These are phyloP conservation scores for Bugula neritina DNA, from an alignment of 2,888 invertebrate genomes.

Conservation along the genomic window DNA sequence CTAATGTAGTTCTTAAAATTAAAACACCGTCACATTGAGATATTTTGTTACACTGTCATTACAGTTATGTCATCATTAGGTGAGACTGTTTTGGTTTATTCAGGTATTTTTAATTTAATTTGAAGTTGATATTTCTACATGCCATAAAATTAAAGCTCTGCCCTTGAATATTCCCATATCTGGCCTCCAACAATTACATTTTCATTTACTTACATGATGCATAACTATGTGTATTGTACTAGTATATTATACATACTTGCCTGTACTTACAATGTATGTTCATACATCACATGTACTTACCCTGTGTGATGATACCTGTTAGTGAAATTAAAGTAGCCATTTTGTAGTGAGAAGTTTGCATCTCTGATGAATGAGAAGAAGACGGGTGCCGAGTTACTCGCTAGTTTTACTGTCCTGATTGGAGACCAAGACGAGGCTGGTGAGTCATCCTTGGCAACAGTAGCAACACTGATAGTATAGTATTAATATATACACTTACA, in stretches of 20 bases:
- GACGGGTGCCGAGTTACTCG: conserved; percentile 78
- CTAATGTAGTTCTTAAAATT: too few relatives aligned
- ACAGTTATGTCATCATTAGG: too few relatives aligned
- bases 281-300: too few relatives aligned
- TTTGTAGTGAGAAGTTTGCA: conserved; percentile 46
- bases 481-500: too few relatives aligned
- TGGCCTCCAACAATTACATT: not conserved
- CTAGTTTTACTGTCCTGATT: conserved; percentile 90
- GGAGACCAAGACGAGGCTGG: conserved; percentile 91
- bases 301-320: not conserved
- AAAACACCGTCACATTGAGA: too few relatives aligned
- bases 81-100: too few relatives aligned
- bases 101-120: too few relatives aligned
- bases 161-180: too few relatives aligned
- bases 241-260: not conserved
- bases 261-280: not conserved
- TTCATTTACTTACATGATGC: not conserved
- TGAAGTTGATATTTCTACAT: too few relatives aligned
- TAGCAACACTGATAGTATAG: too few relatives aligned
- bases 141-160: too few relatives aligned
- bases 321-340: not conserved
- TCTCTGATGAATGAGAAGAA: conserved; percentile 62
- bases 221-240: not conserved
- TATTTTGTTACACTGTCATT: too few relatives aligned
- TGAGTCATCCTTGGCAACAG: conserved; percentile 35